These are phyloP conservation scores for Narcine bancroftii DNA, from an alignment of 2,113 vertebrate species.

Conservation along the genomic window DNA sequence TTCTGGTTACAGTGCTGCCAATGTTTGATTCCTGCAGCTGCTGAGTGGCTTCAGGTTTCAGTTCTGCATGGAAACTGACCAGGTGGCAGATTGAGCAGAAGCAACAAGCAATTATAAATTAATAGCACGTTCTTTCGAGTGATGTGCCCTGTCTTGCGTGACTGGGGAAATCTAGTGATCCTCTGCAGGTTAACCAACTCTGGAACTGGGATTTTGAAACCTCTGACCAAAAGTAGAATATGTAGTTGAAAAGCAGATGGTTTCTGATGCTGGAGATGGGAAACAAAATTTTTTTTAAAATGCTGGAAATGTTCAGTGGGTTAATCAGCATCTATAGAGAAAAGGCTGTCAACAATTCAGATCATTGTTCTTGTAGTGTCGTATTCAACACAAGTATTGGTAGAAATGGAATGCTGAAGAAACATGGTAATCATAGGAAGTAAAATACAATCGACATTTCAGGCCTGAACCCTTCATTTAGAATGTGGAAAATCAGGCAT, in stretches of 20 bases:
- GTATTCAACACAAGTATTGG: no score
- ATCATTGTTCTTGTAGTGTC: no score
- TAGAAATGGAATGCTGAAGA: no score
- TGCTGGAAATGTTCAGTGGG: not conserved
- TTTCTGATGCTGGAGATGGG: not conserved
- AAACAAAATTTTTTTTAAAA: not conserved
- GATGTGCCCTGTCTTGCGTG: not conserved
- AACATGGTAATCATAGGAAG: no score
- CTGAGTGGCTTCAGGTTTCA: not conserved
- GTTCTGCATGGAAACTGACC: slow-evolving; percentile 13
- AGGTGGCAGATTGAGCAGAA: not conserved
- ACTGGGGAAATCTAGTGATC: not conserved
- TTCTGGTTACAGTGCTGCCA: not conserved
- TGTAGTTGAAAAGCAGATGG: not conserved
- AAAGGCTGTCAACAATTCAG: no score
- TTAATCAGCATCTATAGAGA: no score
- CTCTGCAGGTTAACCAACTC: not conserved
- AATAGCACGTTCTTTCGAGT: not conserved
- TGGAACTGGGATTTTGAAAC: not conserved
- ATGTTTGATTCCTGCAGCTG: slow-evolving; percentile 24
- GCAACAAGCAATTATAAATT: not conserved
- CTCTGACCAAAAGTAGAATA: not conserved
- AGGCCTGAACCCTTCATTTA: no score
- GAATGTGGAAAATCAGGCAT: no score
- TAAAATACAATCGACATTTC: no score